These are phyloP conservation scores for Helicoverpa armigera DNA, from an alignment of 1,140 invertebrate genomes.

Conservation along the genomic window DNA sequence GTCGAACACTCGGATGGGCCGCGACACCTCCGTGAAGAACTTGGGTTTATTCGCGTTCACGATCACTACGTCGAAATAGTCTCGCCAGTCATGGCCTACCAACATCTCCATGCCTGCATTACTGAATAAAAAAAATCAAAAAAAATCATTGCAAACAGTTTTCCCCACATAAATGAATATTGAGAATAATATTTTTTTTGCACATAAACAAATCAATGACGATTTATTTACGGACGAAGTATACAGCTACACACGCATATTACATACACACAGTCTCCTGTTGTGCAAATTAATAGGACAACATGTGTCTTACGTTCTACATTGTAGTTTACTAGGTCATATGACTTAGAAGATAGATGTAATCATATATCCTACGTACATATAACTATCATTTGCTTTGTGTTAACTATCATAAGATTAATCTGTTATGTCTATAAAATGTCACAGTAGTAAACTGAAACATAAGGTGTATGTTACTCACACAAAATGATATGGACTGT, in stretches of 20 bases:
- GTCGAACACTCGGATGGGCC: constrained; percentile 96
- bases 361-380: not conserved
- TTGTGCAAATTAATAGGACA: constrained; percentile 1
- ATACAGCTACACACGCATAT: too few relatives aligned
- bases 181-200: too few relatives aligned
- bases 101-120: constrained; percentile 97
- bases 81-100: constrained; percentile 95
- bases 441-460: not conserved
- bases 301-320: too few relatives aligned
- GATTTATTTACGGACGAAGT: too few relatives aligned
- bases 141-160: too few relatives aligned
- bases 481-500: constrained; percentile 99
- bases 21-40: constrained; percentile 97
- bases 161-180: too few relatives aligned
- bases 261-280: not conserved
- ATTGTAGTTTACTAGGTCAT: not conserved
- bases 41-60: constrained; percentile 98
- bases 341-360: not conserved
- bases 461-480: constrained; percentile 87
- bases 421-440: not conserved
- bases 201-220: too few relatives aligned
- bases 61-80: constrained; percentile 97
- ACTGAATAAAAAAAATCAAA: constrained; percentile 85
- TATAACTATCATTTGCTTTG: too few relatives aligned
- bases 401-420: too few relatives aligned